These are phyloP conservation scores for Hoplostethus atlanticus DNA, from an alignment of 2,797 vertebrate species.

Conservation along the genomic window DNA sequence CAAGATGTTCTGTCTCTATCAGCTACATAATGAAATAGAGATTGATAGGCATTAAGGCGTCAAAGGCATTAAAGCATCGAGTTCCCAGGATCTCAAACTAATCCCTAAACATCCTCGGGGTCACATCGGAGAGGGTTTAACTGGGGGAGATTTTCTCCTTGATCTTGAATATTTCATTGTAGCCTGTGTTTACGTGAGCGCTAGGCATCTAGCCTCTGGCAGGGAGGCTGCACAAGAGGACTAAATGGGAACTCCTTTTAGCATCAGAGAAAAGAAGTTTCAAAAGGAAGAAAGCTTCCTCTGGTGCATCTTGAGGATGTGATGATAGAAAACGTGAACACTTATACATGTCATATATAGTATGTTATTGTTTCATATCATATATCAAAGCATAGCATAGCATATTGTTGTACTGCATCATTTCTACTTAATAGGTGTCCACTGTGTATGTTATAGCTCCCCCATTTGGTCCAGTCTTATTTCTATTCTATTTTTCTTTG, in stretches of 20 bases:
- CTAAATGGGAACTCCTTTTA: slow-evolving; percentile 37
- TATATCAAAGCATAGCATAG: neutral
- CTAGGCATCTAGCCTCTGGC: slow-evolving; percentile 58
- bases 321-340: too few species aligned
- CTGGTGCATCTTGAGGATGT: neutral
- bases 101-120: slow-evolving; percentile 65
- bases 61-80: slow-evolving; percentile 7
- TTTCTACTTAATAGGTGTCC: neutral
- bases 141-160: slow-evolving; percentile 65
- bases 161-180: slow-evolving; percentile 76
- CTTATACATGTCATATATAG: neutral
- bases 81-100: slow-evolving; percentile 49
- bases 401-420: neutral
- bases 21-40: slow-evolving; percentile 16
- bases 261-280: slow-evolving; percentile 34
- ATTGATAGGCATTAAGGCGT: slow-evolving; percentile 20
- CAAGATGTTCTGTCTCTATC: slow-evolving; percentile 13
- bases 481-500: slow-evolving; percentile 6
- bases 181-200: slow-evolving; percentile 61
- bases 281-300: slow-evolving; percentile 14
- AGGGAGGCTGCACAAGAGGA: slow-evolving; percentile 45
- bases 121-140: slow-evolving; percentile 63
- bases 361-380: neutral
- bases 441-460: too few species aligned
- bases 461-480: neutral